Evolutionary conservation across 2,797 vertebrate species (phyloP).

Genomic region (Molossus alvarezi): DNA sequence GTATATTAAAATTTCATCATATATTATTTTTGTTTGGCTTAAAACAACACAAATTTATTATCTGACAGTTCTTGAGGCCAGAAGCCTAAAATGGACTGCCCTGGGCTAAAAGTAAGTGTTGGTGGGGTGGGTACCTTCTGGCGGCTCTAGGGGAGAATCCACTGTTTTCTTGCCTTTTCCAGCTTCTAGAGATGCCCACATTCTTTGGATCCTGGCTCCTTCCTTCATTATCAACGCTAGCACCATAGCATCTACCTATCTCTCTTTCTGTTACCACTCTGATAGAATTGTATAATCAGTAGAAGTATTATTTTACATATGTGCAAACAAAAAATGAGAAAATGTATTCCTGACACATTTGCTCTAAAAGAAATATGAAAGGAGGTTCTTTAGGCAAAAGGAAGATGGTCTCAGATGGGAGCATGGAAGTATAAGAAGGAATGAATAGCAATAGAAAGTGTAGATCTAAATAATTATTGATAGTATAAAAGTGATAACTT

Average conservation of each 20-base stretch:
- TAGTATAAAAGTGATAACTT: neutral
- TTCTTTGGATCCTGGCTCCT: neutral
- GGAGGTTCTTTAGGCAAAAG: neutral
- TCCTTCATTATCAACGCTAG: neutral
- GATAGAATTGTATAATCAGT: neutral
- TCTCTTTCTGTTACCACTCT: neutral
- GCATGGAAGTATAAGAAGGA: neutral
- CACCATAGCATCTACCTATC: neutral
- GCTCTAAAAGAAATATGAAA: neutral
- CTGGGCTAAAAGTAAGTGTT: neutral
- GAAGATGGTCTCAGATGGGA: neutral
- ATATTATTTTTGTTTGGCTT: neutral
- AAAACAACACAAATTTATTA: neutral
- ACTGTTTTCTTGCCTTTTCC: neutral
- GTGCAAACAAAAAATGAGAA: neutral
- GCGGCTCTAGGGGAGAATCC: neutral
- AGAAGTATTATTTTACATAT: slow-evolving; percentile 4
- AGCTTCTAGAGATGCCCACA: neutral
- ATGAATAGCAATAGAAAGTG: neutral
- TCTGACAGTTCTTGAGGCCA: neutral
- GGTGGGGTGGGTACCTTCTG: neutral
- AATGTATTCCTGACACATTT: neutral
- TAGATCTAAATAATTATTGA: neutral
- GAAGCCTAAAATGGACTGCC: neutral
- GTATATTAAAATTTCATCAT: neutral